Percentiles rank a stretch among this genome's conserved stretches.
phyloP scores from a whole-genome alignment of 1,140 invertebrate species.

The Pogonomyrmex barbatus region DNA sequence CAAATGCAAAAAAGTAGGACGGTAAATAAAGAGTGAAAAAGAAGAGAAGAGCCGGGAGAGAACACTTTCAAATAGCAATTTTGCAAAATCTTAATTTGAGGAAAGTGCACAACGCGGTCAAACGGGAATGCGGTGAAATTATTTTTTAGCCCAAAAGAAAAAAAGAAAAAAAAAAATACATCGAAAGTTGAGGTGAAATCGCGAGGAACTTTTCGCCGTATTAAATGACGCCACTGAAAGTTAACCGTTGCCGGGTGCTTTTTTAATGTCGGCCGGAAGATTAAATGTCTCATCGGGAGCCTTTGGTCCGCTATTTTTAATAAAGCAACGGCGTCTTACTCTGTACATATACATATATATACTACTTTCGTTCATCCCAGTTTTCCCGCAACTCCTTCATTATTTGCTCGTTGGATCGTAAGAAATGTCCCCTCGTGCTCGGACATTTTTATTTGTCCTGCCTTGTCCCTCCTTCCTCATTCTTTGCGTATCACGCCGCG shows the following conservation, averaged over 20 bases:
- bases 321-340: slow-evolving; percentile 48
- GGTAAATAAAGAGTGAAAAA: background rate
- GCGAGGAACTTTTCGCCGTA: slow-evolving; percentile 39
- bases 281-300: slow-evolving; percentile 56
- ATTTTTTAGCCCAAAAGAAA: background rate
- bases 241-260: slow-evolving; percentile 12
- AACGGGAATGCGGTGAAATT: slow-evolving; percentile 9
- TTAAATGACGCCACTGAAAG: slow-evolving; percentile 33
- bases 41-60: background rate
- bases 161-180: slow-evolving; percentile 1
- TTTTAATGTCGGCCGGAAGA: slow-evolving; percentile 46
- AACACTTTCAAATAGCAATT: slow-evolving; percentile 18
- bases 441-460: slow-evolving; percentile 36
- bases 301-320: slow-evolving; percentile 52
- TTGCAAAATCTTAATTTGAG: slow-evolving; percentile 15
- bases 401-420: slow-evolving; percentile 53
- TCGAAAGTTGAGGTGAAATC: slow-evolving; percentile 1
- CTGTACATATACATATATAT: background rate
- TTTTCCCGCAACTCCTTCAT: slow-evolving; percentile 36
- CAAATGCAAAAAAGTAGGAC: background rate
- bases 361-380: background rate
- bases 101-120: no score
- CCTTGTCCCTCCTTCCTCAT: background rate
- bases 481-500: slow-evolving; percentile 37
- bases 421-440: slow-evolving; percentile 46